A percentile compares a stretch with the other conserved stretches of the same genome.
Evolutionary conservation across 1,140 invertebrate species (phyloP).

Genomic region (Drosophila melanogaster): DNA sequence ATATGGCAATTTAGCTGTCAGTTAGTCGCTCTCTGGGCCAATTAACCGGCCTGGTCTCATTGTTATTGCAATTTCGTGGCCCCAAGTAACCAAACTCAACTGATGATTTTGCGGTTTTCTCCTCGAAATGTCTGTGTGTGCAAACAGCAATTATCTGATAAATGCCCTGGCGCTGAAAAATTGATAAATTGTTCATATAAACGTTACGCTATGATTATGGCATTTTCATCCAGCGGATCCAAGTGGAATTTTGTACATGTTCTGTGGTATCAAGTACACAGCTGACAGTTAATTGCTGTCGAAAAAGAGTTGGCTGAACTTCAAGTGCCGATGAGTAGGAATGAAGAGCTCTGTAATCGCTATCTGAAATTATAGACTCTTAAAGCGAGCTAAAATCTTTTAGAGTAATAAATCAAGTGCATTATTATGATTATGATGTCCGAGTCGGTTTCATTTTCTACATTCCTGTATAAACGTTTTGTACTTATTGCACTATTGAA

Average conservation of each 20-base stretch:
- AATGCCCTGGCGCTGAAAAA: conserved; percentile 78
- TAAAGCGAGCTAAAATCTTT: background rate
- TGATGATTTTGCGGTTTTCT: conserved; percentile 79
- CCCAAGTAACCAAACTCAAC: conserved; percentile 55
- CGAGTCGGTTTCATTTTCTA: background rate
- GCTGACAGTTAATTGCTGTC: conserved; percentile 41
- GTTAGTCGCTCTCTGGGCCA: conserved; percentile 77
- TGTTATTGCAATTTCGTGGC: conserved; percentile 75
- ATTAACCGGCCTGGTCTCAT: conserved; percentile 65
- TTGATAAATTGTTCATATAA: conserved; percentile 80
- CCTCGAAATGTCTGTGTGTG: conserved; percentile 52
- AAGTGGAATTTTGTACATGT: background rate
- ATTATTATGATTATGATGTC: background rate
- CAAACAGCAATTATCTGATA: conserved; percentile 81
- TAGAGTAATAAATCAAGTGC: conserved; percentile 5
- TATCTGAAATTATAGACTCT: background rate
- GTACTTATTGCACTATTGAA: background rate
- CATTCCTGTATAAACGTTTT: background rate
- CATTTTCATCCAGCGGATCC: conserved; percentile 28
- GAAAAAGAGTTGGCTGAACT: conserved; percentile 22
- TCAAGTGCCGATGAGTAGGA: conserved; percentile 13
- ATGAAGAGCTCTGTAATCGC: conserved; percentile 8
- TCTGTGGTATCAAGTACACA: conserved; percentile 26
- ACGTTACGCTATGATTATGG: conserved; percentile 78
- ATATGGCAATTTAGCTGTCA: conserved; percentile 81